phyloP scores from a whole-genome alignment of 2,113 vertebrate species.

The Carollia perspicillata region DNA sequence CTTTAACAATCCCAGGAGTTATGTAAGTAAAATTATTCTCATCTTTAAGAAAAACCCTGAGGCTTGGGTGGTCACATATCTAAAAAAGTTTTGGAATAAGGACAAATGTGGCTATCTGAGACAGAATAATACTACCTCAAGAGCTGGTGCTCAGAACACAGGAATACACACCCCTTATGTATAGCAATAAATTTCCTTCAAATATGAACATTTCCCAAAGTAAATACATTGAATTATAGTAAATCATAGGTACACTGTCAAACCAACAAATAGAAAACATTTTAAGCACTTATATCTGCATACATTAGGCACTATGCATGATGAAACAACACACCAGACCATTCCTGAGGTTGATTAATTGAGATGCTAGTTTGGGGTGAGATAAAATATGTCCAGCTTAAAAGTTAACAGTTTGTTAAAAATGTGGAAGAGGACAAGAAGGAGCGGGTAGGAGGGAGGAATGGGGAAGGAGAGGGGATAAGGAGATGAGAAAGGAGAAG shows the following conservation, averaged over 20 bases:
- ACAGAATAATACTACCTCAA: neutral
- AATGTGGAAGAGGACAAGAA: too few relatives aligned
- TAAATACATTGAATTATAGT: constrained; percentile 36
- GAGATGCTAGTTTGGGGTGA: neutral
- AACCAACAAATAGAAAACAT: constrained; percentile 22
- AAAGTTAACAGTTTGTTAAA: neutral
- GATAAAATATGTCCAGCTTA: neutral
- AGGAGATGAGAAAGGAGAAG: neutral
- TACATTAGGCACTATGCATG: neutral
- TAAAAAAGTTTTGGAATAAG: neutral
- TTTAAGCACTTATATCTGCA: neutral
- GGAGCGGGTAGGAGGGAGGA: neutral
- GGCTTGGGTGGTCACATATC: neutral
- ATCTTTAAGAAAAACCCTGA: neutral
- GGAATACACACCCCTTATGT: neutral
- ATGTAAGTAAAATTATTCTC: neutral
- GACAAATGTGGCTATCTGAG: neutral
- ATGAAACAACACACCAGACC: constrained; percentile 38
- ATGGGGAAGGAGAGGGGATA: too few relatives aligned
- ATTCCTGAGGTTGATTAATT: neutral
- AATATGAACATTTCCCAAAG: constrained; percentile 15
- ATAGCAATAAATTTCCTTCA: constrained; percentile 29
- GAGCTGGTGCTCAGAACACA: constrained; percentile 14
- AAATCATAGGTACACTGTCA: neutral
- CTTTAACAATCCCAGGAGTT: neutral